A percentile compares a stretch with the other conserved stretches of the same genome.
phyloP scores from a whole-genome alignment of 1,140 invertebrate genomes.

The Battus philenor region DNA sequence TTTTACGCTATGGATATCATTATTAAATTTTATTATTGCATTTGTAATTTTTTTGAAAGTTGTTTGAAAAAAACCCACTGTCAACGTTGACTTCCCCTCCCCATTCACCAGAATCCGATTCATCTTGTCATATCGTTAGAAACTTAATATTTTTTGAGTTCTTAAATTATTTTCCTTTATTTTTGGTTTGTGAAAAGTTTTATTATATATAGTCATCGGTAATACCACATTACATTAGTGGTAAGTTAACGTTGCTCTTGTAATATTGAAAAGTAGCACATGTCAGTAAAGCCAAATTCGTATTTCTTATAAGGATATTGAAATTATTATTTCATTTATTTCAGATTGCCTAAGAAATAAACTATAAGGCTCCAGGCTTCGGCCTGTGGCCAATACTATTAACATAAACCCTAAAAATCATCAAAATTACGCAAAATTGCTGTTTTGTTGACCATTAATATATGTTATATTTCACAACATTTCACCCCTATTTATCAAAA shows the following conservation, averaged over 20 bases:
- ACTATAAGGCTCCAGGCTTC: conserved; percentile 49
- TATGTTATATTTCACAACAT: conserved; percentile 47
- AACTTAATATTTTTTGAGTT: conserved; percentile 46
- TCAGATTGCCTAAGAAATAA: conserved; percentile 34
- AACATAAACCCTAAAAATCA: conserved; percentile 18
- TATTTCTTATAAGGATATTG: conserved; percentile 29
- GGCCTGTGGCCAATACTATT: conserved; percentile 44
- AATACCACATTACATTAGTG: conserved; percentile 28
- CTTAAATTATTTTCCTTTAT: conserved; percentile 58
- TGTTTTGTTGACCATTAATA: conserved; percentile 8
- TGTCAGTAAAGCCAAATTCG: conserved; percentile 30
- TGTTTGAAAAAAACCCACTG: conserved; percentile 20
- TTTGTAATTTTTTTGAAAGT: background rate
- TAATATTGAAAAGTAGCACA: conserved; percentile 40
- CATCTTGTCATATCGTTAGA: conserved; percentile 55
- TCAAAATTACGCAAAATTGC: conserved; percentile 18
- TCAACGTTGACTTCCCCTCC: conserved; percentile 47
- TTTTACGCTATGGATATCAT: no score
- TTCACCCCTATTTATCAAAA: conserved; percentile 28
- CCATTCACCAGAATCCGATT: conserved; percentile 46
- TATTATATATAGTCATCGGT: conserved; percentile 33
- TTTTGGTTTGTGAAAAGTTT: conserved; percentile 41
- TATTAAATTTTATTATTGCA: background rate
- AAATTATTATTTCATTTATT: conserved; percentile 34
- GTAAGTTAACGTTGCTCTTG: conserved; percentile 31